phyloP scores from a whole-genome alignment of 1,140 invertebrate species.

The Rhopalosiphum padi region DNA sequence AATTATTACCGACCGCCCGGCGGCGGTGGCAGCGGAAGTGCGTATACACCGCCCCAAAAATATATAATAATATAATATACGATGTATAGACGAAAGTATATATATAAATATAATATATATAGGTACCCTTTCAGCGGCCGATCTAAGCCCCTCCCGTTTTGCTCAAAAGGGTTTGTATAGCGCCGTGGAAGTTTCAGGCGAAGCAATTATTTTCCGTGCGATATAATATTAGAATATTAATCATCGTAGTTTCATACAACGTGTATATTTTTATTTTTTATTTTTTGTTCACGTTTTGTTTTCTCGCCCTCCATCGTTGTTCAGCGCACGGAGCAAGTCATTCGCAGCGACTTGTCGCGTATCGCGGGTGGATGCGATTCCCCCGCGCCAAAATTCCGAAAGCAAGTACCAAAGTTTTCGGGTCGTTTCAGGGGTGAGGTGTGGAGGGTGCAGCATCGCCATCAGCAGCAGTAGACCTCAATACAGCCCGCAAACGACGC shows the following conservation, averaged over 20 bases:
- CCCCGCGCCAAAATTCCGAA: background rate
- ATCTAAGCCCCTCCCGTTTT: background rate
- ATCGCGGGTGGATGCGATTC: background rate
- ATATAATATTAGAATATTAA: background rate
- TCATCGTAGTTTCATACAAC: background rate
- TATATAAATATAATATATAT: background rate
- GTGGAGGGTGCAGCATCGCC: background rate
- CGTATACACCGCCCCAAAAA: background rate
- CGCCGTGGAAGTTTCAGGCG: background rate
- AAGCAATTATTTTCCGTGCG: background rate
- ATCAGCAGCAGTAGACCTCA: background rate
- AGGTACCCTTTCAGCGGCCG: background rate
- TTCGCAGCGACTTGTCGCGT: background rate
- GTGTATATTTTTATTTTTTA: background rate
- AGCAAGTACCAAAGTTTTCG: conserved; percentile 1
- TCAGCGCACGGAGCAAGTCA: background rate
- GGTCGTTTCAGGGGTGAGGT: background rate
- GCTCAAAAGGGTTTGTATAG: background rate
- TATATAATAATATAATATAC: background rate
- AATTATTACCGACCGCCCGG: background rate
- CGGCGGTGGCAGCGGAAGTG: background rate
- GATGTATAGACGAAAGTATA: background rate
- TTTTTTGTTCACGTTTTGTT: background rate
- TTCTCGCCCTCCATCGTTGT: background rate
- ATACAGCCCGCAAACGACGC: background rate